Conservation (phyloP, 2,888 invertebrate genomes). For the Listrodromus nycthemerus region DNA sequence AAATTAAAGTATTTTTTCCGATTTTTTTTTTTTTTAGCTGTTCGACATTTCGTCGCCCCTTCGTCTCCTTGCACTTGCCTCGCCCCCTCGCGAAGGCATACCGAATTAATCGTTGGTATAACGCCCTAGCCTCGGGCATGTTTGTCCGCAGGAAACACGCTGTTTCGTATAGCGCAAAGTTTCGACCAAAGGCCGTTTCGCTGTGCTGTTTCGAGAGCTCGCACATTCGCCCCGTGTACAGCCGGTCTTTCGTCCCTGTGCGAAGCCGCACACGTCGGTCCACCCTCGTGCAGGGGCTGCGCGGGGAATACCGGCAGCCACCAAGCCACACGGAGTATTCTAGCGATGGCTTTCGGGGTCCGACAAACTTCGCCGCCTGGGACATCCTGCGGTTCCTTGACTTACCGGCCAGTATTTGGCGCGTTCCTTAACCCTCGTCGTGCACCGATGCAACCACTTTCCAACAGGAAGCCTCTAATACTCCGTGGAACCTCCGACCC, state of each 20-base stretch:
- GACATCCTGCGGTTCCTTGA: constrained; percentile 67
- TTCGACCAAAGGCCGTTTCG: constrained; percentile 8
- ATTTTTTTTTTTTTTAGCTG: no score
- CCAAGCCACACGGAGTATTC: constrained; percentile 37
- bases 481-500: constrained; percentile 24
- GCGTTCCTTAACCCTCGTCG: constrained; percentile 55
- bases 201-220: constrained; percentile 10
- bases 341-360: constrained; percentile 48
- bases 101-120: background rate
- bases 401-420: constrained; percentile 64
- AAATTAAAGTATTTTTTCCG: no score
- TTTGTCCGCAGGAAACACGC: constrained; percentile 12
- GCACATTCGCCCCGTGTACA: background rate
- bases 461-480: constrained; percentile 25
- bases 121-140: background rate
- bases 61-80: background rate
- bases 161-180: background rate
- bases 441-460: constrained; percentile 35
- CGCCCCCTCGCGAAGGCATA: background rate
- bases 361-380: constrained; percentile 62
- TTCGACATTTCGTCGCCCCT: no score
- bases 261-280: constrained; percentile 13
- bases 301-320: constrained; percentile 7
- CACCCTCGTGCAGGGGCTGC: background rate
- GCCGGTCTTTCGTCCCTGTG: background rate